Conservation (phyloP, 2,797 vertebrate genomes). For the Arnoldichthys spilopterus region DNA sequence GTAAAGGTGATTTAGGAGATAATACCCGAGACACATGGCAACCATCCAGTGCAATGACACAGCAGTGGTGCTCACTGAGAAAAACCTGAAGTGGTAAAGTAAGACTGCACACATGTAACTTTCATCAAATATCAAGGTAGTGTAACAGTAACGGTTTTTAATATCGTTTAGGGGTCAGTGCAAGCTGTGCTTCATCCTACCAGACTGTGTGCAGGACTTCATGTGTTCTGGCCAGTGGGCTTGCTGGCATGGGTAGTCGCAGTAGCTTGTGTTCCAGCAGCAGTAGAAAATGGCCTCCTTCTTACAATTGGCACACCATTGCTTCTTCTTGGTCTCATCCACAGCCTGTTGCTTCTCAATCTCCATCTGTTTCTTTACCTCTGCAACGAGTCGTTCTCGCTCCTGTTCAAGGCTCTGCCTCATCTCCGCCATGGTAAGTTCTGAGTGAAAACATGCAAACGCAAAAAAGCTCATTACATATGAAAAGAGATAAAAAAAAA, state of each 20-base stretch:
- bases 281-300: conserved; percentile 97
- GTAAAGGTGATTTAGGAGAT: conserved; percentile 9
- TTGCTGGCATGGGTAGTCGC: conserved; percentile 95
- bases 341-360: conserved; percentile 91
- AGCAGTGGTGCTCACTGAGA: neutral
- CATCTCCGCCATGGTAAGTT: conserved; percentile 97
- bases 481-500: neutral
- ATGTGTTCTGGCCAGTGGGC: conserved; percentile 97
- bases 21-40: neutral
- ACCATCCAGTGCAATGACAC: neutral
- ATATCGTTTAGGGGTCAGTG: neutral
- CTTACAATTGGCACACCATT: conserved; percentile 95
- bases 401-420: conserved; percentile 96
- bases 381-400: conserved; percentile 88
- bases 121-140: too few species aligned
- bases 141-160: too few species aligned
- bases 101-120: too few species aligned
- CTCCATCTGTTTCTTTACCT: conserved; percentile 94
- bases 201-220: conserved; percentile 97
- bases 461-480: neutral
- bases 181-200: conserved; percentile 67
- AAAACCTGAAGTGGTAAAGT: too few species aligned
- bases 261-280: conserved; percentile 98
- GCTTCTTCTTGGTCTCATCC: conserved; percentile 96
- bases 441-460: conserved; percentile 65